Evolutionary conservation across 2,113 vertebrate species (phyloP), one percentile per base, ranked within the genome.

Genomic region (Atrichornis clamosus): DNA sequence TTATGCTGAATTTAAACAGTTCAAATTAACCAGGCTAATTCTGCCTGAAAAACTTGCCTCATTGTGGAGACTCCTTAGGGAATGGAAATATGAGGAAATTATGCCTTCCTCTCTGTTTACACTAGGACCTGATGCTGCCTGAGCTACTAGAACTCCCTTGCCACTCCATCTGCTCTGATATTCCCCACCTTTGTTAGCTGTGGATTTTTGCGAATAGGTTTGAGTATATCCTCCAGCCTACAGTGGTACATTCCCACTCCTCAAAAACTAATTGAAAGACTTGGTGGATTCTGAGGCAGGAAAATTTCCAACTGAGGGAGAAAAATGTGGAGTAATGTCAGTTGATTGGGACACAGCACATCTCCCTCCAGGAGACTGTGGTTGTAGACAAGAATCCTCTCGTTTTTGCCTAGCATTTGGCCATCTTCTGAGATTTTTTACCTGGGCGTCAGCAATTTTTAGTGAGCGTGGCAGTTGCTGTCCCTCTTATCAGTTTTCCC

Each of bases 401-500:
- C 2, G 0, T 7, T 47, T 64, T 63, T 41, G 9, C 22, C 33
- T 46, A 39, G 37, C 16, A 49, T 70, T 70, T 63, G 47, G 21
- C 39, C 12, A 22, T 72, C 33, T 24, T 47, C 17, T 13, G 6
- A 76, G 32, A 21, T 49, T 59, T 64, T 67, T 50, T 84, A 92
- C 75, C 80, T 52, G 68, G 21, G 9, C 0, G 0, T 69, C 52
- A 84, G 44, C 82, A 83, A 50, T 79, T 52, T 81, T 37, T 58
- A 67, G 59, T 35, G 73, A 94, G 73, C 2, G 1, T 96, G 85
- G 84, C 74, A 91, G 86, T 86, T 96, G 84, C 86, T 63, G 7
- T 89, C 55, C 26, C 33, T 67, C 85, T 97, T 98, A 97, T 93
- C 93, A 90, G 76, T 82, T 84, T 50, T 94, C 87, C 73, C 81